These are phyloP conservation scores for Lagenorhynchus albirostris DNA, from an alignment of 2,113 vertebrate genomes.

Conservation along the genomic window DNA sequence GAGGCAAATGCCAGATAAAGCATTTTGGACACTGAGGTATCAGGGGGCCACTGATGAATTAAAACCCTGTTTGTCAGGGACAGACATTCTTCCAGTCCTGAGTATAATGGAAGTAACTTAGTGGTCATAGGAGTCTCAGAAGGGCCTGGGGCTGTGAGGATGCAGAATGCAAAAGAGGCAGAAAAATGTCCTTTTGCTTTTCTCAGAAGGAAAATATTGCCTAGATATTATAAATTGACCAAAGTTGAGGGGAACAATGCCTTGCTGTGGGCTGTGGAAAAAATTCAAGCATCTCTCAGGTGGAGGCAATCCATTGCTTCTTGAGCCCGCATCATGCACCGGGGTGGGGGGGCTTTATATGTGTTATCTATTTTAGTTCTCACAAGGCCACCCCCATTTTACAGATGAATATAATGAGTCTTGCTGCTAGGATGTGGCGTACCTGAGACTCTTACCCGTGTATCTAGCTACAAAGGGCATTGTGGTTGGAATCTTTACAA, in stretches of 20 bases:
- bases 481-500: not conserved
- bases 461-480: not conserved
- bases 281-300: not conserved
- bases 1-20: not conserved
- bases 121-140: not conserved
- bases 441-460: not conserved
- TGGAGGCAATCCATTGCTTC: not conserved
- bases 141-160: not conserved
- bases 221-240: not conserved
- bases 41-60: not conserved
- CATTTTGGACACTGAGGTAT: not conserved
- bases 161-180: not conserved
- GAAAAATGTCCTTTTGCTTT: constrained; percentile 19
- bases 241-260: not conserved
- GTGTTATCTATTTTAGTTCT: not conserved
- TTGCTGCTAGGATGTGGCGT: too few species aligned
- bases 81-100: not conserved
- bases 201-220: constrained; percentile 27
- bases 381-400: not conserved
- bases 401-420: not conserved
- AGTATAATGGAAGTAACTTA: not conserved
- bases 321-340: not conserved
- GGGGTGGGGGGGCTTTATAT: rapidly evolving
- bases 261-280: not conserved
- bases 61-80: not conserved